Conservation (phyloP, 2,888 invertebrate genomes). For the Mesorhabditis spiculigera region DNA sequence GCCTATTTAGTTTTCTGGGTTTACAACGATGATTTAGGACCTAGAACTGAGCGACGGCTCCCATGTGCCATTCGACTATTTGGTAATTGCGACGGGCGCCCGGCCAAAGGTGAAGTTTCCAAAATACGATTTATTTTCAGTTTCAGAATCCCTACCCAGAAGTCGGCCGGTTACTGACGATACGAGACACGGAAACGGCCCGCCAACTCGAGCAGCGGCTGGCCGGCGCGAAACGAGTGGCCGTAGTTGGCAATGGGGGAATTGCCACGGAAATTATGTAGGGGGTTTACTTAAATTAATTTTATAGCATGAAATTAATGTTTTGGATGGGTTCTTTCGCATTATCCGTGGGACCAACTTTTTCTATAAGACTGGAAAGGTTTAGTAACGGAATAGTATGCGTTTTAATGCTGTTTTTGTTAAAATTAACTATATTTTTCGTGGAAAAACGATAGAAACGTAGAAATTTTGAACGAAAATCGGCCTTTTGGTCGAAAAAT, state of each 20-base stretch:
- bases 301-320: background rate
- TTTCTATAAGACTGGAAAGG: background rate
- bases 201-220: constrained; percentile 62
- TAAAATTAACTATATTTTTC: no score
- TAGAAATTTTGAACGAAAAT: no score
- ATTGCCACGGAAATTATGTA: constrained; percentile 90
- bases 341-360: background rate
- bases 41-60: constrained; percentile 56
- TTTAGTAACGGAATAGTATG: no score
- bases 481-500: no score
- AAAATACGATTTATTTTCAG: background rate
- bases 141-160: constrained; percentile 7
- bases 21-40: constrained; percentile 4
- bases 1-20: constrained; percentile 3
- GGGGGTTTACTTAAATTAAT: constrained; percentile 12
- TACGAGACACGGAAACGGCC: constrained; percentile 39
- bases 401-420: no score
- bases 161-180: constrained; percentile 13
- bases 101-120: constrained; percentile 69
- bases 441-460: no score
- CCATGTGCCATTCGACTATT: constrained; percentile 71
- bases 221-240: constrained; percentile 70
- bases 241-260: constrained; percentile 93
- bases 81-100: constrained; percentile 89
- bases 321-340: background rate